phyloP scores from a whole-genome alignment of 1,140 invertebrate genomes.

The Diachasma alloeum region DNA sequence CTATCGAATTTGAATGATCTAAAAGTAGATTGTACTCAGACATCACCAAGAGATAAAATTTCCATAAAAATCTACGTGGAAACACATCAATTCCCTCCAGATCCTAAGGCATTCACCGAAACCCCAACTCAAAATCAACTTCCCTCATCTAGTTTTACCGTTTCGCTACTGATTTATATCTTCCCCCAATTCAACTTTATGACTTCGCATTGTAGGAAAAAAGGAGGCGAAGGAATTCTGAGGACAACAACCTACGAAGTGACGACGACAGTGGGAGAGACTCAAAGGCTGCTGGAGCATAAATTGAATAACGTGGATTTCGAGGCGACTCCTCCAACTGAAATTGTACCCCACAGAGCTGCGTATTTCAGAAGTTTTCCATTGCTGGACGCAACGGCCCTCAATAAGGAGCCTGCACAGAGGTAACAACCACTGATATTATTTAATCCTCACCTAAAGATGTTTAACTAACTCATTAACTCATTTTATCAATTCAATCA shows the following conservation, averaged over 20 bases:
- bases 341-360: constrained; percentile 75
- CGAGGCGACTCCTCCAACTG: constrained; percentile 78
- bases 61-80: no score
- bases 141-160: no score
- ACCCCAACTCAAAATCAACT: no score
- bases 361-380: constrained; percentile 84
- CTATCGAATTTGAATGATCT: no score
- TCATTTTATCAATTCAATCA: constrained; percentile 35
- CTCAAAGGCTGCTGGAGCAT: constrained; percentile 76
- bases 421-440: constrained; percentile 56
- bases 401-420: constrained; percentile 79
- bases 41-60: no score
- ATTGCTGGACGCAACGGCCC: constrained; percentile 75
- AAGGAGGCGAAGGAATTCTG: constrained; percentile 79
- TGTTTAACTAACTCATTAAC: constrained; percentile 2
- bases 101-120: no score
- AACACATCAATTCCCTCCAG: no score
- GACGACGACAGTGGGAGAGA: constrained; percentile 76
- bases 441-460: not conserved
- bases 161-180: not conserved
- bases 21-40: no score
- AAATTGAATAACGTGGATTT: constrained; percentile 79
- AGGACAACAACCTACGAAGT: constrained; percentile 81
- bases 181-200: not conserved
- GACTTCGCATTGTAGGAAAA: constrained; percentile 60